Base-by-base conservation (phyloP, 2,888 invertebrate genomes). In the Philereme transversata region DNA sequence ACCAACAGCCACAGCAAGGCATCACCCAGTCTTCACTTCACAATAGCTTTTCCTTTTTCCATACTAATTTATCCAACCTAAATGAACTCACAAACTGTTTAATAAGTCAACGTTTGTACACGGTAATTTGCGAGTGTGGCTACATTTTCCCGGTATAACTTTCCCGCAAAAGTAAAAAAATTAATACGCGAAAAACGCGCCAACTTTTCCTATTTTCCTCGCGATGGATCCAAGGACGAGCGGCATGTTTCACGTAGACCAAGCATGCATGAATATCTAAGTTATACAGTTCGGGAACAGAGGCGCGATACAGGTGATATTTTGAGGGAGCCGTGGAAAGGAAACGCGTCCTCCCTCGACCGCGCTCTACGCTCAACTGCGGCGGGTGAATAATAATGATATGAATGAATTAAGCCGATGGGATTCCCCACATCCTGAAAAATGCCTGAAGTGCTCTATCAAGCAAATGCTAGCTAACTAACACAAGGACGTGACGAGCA, bases 1-100 rank as follows among this genome's bases (percentile, higher is more conserved):
- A 91, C 92, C 92, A 92, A 75, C 92, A 92, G 7, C 91, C 91
- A 78, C 92, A 92, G 74, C 92, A 92, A 67, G 91, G 88, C 92
- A 92, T 91, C 36, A 68, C 74, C 69, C 61, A 68, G 43, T 65
- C 63, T 65, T 60, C 73, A 72, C 70, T 66, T 62, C 68, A 68
- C 62, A 70, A 65, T 64, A 67, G 61, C 3, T 22, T 45, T 63
- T 51, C 52, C 60, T 48, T 60, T n/a, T 62, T 62, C 53, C 72
- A 64, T 61, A 53, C 34, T 45, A 50, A 48, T 45, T 45, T 44
- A 59, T 38, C 45, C 40, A 45, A 63, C 35, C 50, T 34, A 38
- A 45, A 56, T 10, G 4, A 36, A 46, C n/a, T 45, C 41, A 33
- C 53, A 62, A 58, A 49, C 60, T 10, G 8, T 52, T 22, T 35